These are phyloP conservation scores for Hypolimnas misippus DNA, from an alignment of 2,888 invertebrate species.

Conservation along the genomic window DNA sequence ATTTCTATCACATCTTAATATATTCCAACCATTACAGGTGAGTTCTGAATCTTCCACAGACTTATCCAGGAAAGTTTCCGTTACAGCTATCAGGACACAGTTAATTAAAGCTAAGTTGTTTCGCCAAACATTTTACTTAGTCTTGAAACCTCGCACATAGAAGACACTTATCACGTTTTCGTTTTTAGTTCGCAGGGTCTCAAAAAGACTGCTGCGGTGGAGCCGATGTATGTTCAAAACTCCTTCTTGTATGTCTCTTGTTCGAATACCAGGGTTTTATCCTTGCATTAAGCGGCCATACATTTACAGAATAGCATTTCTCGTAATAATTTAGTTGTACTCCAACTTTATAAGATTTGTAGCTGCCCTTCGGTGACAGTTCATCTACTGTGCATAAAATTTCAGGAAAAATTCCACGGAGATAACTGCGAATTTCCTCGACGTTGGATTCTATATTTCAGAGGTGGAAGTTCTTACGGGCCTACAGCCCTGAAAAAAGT, in stretches of 20 bases:
- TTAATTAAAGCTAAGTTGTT: slow-evolving; percentile 15
- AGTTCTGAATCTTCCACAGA: no score
- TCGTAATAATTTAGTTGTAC: slow-evolving; percentile 32
- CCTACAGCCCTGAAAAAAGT: slow-evolving; percentile 38
- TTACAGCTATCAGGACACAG: slow-evolving; percentile 22
- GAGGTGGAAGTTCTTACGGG: slow-evolving; percentile 37
- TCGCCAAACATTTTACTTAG: slow-evolving; percentile 30
- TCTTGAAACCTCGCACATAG: slow-evolving; percentile 35
- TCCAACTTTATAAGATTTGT: slow-evolving; percentile 42
- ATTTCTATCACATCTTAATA: slow-evolving; percentile 37
- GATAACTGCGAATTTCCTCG: no score
- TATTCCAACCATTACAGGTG: no score
- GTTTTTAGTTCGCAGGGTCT: no score
- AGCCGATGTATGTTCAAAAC: not conserved
- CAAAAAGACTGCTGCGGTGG: slow-evolving; percentile 15
- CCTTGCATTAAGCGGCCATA: slow-evolving; percentile 39
- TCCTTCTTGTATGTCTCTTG: slow-evolving; percentile 13
- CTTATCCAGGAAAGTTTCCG: not conserved
- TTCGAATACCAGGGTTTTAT: slow-evolving; percentile 36
- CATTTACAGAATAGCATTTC: no score
- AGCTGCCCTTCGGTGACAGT: slow-evolving; percentile 39
- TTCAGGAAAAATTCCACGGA: slow-evolving; percentile 30
- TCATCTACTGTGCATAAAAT: no score
- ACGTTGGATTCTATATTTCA: no score
- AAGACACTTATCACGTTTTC: slow-evolving; percentile 10